phyloP scores from a whole-genome alignment of 37 sponge, comb jelly and placozoan genomes.

The Lycopodina hypogea region DNA sequence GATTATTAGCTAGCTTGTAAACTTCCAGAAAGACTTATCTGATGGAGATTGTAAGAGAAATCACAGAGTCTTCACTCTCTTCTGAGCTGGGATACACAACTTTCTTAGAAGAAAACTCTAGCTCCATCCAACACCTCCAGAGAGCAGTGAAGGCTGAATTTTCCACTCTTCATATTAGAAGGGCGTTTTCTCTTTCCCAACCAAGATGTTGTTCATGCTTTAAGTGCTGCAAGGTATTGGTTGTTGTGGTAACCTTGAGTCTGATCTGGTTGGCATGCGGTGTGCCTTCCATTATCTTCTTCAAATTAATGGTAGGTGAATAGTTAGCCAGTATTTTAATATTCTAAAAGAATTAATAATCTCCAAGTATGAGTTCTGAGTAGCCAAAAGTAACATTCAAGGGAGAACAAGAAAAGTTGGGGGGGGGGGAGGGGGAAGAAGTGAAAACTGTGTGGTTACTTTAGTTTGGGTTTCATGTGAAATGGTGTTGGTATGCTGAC shows the following conservation, averaged over 20 bases:
- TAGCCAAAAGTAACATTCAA: too few species aligned
- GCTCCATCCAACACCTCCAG: neutral
- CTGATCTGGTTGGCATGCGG: slow-evolving; percentile 4
- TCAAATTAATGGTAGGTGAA: neutral
- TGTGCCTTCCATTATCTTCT: slow-evolving; percentile 3
- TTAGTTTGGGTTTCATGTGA: too few species aligned
- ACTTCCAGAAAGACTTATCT: too few species aligned
- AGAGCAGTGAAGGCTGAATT: neutral
- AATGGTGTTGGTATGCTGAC: too few species aligned
- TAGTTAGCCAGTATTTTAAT: neutral
- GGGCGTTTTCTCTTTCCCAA: too few species aligned
- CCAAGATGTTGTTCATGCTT: neutral
- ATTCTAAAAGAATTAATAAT: too few species aligned
- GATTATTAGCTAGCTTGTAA: too few species aligned
- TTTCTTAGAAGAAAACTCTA: neutral
- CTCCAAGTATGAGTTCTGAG: too few species aligned
- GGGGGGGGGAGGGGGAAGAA: too few species aligned
- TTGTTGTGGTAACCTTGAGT: neutral
- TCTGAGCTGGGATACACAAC: neutral
- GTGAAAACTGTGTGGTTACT: too few species aligned
- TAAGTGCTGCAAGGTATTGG: neutral
- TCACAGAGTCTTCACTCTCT: neutral
- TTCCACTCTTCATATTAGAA: neutral
- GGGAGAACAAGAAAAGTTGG: too few species aligned
- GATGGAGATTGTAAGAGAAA: neutral